These are phyloP conservation scores for Cynodonichthys magdalenae DNA, from an alignment of 2,797 vertebrate genomes.

Conservation along the genomic window DNA sequence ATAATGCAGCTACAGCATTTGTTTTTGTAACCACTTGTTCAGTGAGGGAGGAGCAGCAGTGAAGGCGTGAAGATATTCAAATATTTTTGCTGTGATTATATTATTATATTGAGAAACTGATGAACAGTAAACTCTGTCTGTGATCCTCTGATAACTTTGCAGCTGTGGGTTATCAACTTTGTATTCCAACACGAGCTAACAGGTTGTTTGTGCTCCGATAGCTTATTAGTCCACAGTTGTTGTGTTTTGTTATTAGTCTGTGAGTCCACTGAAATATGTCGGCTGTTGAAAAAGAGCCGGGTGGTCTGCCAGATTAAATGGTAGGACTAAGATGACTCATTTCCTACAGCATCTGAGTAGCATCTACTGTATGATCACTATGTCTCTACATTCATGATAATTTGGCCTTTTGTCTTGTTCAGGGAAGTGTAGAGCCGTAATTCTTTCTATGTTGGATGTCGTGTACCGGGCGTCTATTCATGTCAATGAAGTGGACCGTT, in stretches of 20 bases:
- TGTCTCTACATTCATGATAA: slow-evolving; percentile 32
- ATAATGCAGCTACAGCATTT: slow-evolving; percentile 46
- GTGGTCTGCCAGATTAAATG: slow-evolving; percentile 36
- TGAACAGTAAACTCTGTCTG: slow-evolving; percentile 47
- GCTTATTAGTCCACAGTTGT: slow-evolving; percentile 36
- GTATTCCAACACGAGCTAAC: slow-evolving; percentile 33
- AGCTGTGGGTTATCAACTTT: slow-evolving; percentile 50
- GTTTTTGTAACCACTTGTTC: slow-evolving; percentile 67
- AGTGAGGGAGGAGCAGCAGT: slow-evolving; percentile 23
- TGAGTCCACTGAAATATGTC: slow-evolving; percentile 51
- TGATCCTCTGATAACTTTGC: slow-evolving; percentile 48
- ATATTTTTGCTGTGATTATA: slow-evolving; percentile 54
- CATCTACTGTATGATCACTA: slow-evolving; percentile 66
- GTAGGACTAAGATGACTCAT: slow-evolving; percentile 25
- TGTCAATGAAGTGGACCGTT: slow-evolving; percentile 57
- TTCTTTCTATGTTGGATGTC: slow-evolving; percentile 52
- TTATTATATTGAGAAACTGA: slow-evolving; percentile 64
- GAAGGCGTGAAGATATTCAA: slow-evolving; percentile 26
- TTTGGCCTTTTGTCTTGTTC: slow-evolving; percentile 64
- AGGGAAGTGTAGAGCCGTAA: slow-evolving; percentile 72
- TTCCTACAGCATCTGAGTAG: slow-evolving; percentile 51
- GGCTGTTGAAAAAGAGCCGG: slow-evolving; percentile 38
- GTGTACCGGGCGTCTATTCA: slow-evolving; percentile 49
- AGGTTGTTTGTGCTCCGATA: slow-evolving; percentile 32
- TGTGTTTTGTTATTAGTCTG: slow-evolving; percentile 48